Evolutionary conservation across 64 coral and sea anemone species (phyloP), one percentile per base, ranked within the genome.

Genomic region (Stylophora pistillata): DNA sequence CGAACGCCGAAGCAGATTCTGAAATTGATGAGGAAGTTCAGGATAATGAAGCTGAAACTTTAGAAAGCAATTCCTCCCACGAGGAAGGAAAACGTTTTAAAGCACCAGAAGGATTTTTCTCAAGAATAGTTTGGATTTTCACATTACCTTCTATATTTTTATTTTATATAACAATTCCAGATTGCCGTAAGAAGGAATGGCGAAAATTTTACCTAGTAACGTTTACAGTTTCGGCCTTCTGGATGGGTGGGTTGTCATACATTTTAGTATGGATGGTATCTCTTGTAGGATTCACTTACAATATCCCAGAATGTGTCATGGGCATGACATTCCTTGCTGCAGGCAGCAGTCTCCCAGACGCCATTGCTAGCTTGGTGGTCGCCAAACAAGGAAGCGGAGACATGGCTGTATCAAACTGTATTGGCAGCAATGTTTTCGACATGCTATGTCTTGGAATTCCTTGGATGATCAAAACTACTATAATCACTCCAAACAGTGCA

Each of bases 391-490:
- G 95, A 33, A 88, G 93, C 11, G 95, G 95, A 15, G 95, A 96
- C 23, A 96, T 96, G 95, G 95, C 95, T 4, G 91, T 96, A 0
- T 96, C 95, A 10, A 96, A 96, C 62, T 93, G 87, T 47, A 72
- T 96, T 62, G 95, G 95, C 34, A 97, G 95, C 62, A 97, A 97
- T 66, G 85, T 97, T 25, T 97, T 97, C 71, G 95, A 97, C 57
- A 78, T 97, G 32, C 55, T 97, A 17, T 93, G 95, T 66, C 60
- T 97, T 30, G 95, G 95, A 15, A 73, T 97, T 55, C 91, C 95
- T 17, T 97, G 95, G 95, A 41, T 97, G 61, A 77, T 97, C 2
- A 97, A 90, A 90, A 97, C 95, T 15, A 93, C 91, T 58, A n/a
- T 77, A 7, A 88, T 87, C 56, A 52, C 92, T 21, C 53, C 57